Base-by-base conservation (phyloP, 2,113 vertebrate species). In the Pungitius pungitius region DNA sequence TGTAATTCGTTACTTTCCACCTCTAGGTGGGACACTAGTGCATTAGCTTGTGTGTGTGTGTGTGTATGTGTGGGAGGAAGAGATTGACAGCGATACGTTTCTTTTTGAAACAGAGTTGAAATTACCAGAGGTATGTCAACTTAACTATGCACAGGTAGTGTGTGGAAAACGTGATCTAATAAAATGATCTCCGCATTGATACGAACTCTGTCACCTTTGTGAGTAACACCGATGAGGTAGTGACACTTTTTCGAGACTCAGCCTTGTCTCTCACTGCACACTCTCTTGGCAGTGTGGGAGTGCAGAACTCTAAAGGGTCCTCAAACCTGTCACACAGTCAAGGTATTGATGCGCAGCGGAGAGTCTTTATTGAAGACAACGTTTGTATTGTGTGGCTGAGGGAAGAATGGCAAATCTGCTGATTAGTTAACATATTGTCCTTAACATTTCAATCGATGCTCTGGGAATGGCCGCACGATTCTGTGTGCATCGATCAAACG, bases 251-350 rank as follows among this genome's bases (percentile, higher is more conserved):
- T 77, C 83, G 82, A 69, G 78, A 37, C 64, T 85, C 80, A 83
- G 73, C 76, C 86, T 76, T 90, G 89, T 90, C 88, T 88, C 61
- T 73, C 47, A 51, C 75, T 82, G 80, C 81, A 84, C 76, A 78
- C 82, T 77, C 72, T 61, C 37, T 68, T 3, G 24, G 52, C 67
- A 80, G 71, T 85, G 86, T 87, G 75, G 78, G 80, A 77, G 81
- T 60, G 27, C 72, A 62, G 51, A 69, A 58, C 76, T 71, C 62
- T 78, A 82, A 78, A 79, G 67, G 63, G 60, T 68, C 67, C 61
- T 87, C 82, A 62, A 72, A 78, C 58, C 80, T 86, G 83, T 81
- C 87, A 81, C 73, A 52, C 26, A 18, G 63, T 15, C 74, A 75
- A 70, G 80, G 68, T 75, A 63, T 65, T 82, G 84, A 87, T 73